These are phyloP conservation scores for Diachasmimorpha longicaudata DNA, from an alignment of 1,140 invertebrate species.

Conservation along the genomic window DNA sequence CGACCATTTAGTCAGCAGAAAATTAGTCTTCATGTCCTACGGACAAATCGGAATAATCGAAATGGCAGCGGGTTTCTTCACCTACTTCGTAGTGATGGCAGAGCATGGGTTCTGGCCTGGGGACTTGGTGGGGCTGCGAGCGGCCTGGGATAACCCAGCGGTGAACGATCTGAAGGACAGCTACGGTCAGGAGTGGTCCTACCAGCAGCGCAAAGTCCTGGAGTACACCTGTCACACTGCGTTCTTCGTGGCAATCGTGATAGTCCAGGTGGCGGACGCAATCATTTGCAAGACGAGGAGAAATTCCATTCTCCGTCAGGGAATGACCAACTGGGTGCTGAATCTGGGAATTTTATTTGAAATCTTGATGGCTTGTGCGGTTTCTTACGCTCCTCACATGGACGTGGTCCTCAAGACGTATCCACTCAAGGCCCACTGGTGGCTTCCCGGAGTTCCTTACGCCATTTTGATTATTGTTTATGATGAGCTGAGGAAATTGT, in stretches of 20 bases:
- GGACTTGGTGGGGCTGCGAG: slow-evolving; percentile 72
- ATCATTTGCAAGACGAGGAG: slow-evolving; percentile 83
- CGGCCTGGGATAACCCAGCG: slow-evolving; percentile 75
- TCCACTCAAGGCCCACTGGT: slow-evolving; percentile 69
- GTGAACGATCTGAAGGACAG: slow-evolving; percentile 78
- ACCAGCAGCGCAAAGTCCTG: slow-evolving; percentile 72
- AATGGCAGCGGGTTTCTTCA: slow-evolving; percentile 84
- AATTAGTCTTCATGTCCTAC: slow-evolving; percentile 77
- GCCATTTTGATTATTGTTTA: slow-evolving; percentile 76
- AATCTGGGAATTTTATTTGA: slow-evolving; percentile 77
- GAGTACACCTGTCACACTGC: slow-evolving; percentile 81
- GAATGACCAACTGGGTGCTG: slow-evolving; percentile 77
- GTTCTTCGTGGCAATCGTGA: slow-evolving; percentile 80
- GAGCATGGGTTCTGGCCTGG: slow-evolving; percentile 81
- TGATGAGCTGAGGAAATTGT: slow-evolving; percentile 76
- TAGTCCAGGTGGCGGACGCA: slow-evolving; percentile 81
- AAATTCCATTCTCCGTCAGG: slow-evolving; percentile 78
- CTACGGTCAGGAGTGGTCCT: slow-evolving; percentile 81
- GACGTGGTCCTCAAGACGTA: slow-evolving; percentile 68
- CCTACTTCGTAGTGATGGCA: slow-evolving; percentile 87
- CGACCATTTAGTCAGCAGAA: slow-evolving; percentile 83
- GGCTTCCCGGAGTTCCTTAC: slow-evolving; percentile 78
- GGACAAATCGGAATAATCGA: slow-evolving; percentile 89
- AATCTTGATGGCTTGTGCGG: slow-evolving; percentile 67
- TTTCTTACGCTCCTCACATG: slow-evolving; percentile 75